Base-by-base conservation (phyloP, 2,888 invertebrate genomes). In the Campoletis raptor region DNA sequence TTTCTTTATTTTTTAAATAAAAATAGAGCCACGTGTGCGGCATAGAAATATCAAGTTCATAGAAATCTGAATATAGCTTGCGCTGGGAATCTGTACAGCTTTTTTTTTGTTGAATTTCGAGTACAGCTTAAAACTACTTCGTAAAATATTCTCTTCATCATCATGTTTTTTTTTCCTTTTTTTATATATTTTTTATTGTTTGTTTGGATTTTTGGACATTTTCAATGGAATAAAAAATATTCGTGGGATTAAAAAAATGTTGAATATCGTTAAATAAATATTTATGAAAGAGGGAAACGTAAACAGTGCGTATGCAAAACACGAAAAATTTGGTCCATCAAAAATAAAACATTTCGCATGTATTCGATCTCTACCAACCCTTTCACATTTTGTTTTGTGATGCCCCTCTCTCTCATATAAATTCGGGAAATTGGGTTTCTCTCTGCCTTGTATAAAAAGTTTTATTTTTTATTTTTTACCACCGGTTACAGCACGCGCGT, bases 351-450 rank as follows among this genome's bases (percentile, higher is more conserved):
- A 57, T n/a, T 57, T 40, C 24, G 7, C 40, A 57, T 40, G 57
- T 40, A 57, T 57, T 24, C 57, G 57, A 40, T 21, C 54, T 57
- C 57, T 30, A 30, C 30, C 73, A 37, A 57, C 40, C 24, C 40
- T 74, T 36, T 74, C 57, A 2, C 57, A 74, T 74, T 74, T 57
- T 57, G 57, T 74, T 42, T 57, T 57, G 21, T 48, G 18, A 70
- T 15, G 2, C 70, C 12, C n/a, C 24, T 69, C 70, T 30, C 42
- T 0, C 40, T 36, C 40, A 4, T 40, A 40, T 74, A 87, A 84
- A 88, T 83, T 85, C 76, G 74, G 81, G 66, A 77, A 85, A 88
- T 87, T 83, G 85, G 73, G 81, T 87, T 82, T 57, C 70, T 54
- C 73, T 74, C 78, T 66, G 36, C 48, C 66, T 83, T 70, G 64